Conservation (phyloP, 2,888 invertebrate genomes). For the Callosobruchus maculatus region DNA sequence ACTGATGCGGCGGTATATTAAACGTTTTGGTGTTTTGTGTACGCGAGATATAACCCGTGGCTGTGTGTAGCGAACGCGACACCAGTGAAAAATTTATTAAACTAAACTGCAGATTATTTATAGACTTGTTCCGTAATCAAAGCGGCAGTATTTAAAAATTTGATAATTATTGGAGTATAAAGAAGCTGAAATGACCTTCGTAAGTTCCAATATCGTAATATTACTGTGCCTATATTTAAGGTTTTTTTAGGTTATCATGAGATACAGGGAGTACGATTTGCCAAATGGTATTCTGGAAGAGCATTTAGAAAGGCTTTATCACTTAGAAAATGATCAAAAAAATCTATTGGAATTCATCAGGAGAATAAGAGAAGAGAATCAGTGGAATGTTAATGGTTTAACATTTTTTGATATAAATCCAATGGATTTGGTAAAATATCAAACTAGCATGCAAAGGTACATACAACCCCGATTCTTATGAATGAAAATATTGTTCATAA, state of each 20-base stretch:
- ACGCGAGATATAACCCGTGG: too few species aligned
- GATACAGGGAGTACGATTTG: constrained; percentile 39
- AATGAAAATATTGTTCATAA: too few species aligned
- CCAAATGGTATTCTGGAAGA: constrained; percentile 36
- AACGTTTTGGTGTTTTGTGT: too few species aligned
- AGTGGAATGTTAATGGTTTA: constrained; percentile 47
- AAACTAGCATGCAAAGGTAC: not conserved
- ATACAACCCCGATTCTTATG: not conserved
- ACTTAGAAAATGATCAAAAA: constrained; percentile 43
- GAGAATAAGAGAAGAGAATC: constrained; percentile 43
- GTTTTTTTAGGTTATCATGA: constrained; percentile 42
- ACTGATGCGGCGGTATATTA: too few species aligned
- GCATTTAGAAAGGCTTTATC: constrained; percentile 40
- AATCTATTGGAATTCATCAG: constrained; percentile 51
- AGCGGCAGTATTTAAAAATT: not conserved
- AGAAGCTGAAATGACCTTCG: constrained; percentile 1
- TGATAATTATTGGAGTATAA: not conserved
- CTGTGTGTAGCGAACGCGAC: too few species aligned
- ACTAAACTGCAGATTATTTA: too few species aligned
- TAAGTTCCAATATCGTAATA: constrained; percentile 8
- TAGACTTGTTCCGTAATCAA: not conserved
- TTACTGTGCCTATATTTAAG: not conserved
- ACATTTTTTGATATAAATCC: constrained; percentile 48
- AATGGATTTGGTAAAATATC: not conserved
- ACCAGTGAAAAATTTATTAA: too few species aligned